Base-by-base conservation (phyloP, 2,113 vertebrate species). In the Oceanites oceanicus region DNA sequence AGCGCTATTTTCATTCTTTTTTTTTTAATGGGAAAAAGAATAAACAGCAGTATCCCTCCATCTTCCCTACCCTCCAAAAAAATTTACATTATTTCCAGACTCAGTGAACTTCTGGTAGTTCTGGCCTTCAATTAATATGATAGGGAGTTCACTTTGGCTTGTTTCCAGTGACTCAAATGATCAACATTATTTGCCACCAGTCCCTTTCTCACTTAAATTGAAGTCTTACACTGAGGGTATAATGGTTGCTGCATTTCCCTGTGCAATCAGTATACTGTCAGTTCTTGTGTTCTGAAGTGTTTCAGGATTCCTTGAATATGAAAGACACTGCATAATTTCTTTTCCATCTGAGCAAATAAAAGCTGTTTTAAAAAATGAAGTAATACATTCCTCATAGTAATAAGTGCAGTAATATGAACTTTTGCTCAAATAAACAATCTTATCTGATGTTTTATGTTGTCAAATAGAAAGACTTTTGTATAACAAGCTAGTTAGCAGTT, bases 161-260 rank as follows among this genome's bases (percentile, higher is more conserved):
- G 40, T 89, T 94, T 94, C 91, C 89, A 87, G 49, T 76, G 34
- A 38, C 58, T 92, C 53, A 87, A 80, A 89, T 58, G 19, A 61
- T 87, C 62, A 49, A 40, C 36, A 5, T 85, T 85, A 85, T 66
- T 85, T 94, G 63, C 70, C 94, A 94, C 6, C 58, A 87, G 62
- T 50, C 65, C 15, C 36, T 92, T 88, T 94, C 70, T 94, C 77
- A 72, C 76, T 96, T 88, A 79, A 94, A 49, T 90, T 59, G 70
- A 94, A 50, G 70, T 78, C 73, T 63, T 94, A 45, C 0, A 0
- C 68, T 81, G 59, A 67, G 61, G 34, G 42, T 76, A 80, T 95
- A 96, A 95, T 93, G 79, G 56, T 93, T 96, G 94, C 91, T 86
- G 92, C 83, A 89, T 95, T 96, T 92, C 74, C 66, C 76, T 70